phyloP scores from a whole-genome alignment of 1,140 invertebrate genomes.

The Drosophila tani region DNA sequence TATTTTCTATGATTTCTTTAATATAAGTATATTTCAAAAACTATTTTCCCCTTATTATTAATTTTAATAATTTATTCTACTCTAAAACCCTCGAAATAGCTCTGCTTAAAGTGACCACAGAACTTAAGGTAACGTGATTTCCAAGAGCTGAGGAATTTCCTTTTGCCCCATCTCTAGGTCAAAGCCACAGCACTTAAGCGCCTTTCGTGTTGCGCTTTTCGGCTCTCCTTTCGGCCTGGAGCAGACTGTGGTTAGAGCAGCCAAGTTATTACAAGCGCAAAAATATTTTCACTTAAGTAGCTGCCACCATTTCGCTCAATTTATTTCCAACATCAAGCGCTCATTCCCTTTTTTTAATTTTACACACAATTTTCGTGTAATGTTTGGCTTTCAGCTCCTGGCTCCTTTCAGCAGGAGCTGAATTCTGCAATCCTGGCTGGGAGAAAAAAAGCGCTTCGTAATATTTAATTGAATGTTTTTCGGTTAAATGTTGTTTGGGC shows the following conservation, averaged over 20 bases:
- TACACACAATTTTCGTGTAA: slow-evolving; percentile 59
- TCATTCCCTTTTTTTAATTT: slow-evolving; percentile 62
- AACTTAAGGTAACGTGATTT: slow-evolving; percentile 13
- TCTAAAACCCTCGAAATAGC: not conserved
- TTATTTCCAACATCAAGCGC: slow-evolving; percentile 72
- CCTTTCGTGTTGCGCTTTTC: slow-evolving; percentile 71
- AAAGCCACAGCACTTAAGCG: slow-evolving; percentile 74
- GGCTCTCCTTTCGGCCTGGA: slow-evolving; percentile 15
- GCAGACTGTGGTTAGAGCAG: slow-evolving; percentile 57
- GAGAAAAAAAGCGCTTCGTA: slow-evolving; percentile 39
- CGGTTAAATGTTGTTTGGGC: slow-evolving; percentile 9
- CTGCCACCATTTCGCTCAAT: slow-evolving; percentile 81
- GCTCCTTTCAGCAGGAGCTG: slow-evolving; percentile 48
- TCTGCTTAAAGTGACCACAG: no score
- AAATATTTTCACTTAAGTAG: slow-evolving; percentile 83
- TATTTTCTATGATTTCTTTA: not conserved
- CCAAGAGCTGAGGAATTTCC: not conserved
- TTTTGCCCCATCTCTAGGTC: slow-evolving; percentile 30
- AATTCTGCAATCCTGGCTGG: slow-evolving; percentile 9
- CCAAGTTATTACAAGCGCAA: slow-evolving; percentile 80
- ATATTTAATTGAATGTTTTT: slow-evolving; percentile 56
- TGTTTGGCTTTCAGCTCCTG: slow-evolving; percentile 52
- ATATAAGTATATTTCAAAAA: not conserved
- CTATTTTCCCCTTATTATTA: no score
- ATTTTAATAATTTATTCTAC: no score